Conservation (phyloP, 2,113 vertebrate genomes). For the Sisor rabdophorus region DNA sequence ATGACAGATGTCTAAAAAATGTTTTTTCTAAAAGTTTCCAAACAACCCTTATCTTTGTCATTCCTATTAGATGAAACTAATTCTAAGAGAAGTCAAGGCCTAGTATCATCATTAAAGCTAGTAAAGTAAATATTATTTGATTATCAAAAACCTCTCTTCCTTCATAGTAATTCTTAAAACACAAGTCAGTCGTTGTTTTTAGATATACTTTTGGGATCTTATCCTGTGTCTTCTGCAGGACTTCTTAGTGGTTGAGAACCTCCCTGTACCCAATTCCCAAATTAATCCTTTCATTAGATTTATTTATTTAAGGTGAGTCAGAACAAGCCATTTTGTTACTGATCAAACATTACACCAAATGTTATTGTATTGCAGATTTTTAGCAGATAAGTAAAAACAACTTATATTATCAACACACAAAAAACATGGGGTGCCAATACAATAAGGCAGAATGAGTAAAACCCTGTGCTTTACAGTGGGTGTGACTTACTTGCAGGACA, state of each 20-base stretch:
- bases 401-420: neutral
- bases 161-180: neutral
- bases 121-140: neutral
- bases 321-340: neutral
- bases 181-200: neutral
- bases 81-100: too few species aligned
- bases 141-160: neutral
- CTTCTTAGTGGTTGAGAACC: neutral
- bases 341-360: neutral
- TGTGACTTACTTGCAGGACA: slow-evolving; percentile 95
- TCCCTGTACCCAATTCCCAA: neutral
- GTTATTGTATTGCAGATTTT: neutral
- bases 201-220: neutral
- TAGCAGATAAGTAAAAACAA: neutral
- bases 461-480: neutral
- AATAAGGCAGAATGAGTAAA: neutral
- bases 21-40: too few species aligned
- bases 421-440: neutral
- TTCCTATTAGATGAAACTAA: too few species aligned
- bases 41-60: too few species aligned
- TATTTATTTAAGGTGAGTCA: neutral
- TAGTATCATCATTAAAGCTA: neutral
- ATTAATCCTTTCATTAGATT: neutral
- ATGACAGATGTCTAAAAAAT: too few species aligned
- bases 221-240: neutral